A percentile compares a stretch with the other conserved stretches of the same genome.
These are phyloP conservation scores for Thecophora atra DNA, from an alignment of 2,888 invertebrate genomes.

Conservation along the genomic window DNA sequence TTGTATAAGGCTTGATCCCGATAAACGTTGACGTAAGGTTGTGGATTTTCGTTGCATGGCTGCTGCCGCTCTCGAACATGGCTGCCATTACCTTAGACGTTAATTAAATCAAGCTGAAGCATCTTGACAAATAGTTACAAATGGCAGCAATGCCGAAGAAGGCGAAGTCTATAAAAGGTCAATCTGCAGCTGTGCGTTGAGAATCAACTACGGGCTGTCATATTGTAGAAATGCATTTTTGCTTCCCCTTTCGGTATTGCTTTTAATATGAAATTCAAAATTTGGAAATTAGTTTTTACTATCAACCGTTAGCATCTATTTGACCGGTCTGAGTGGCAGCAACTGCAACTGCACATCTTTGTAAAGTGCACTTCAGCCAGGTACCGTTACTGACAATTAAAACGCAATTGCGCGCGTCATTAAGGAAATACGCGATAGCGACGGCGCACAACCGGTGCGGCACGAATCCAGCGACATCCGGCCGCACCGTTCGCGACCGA, in stretches of 20 bases:
- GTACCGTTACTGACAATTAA: conserved; percentile 36
- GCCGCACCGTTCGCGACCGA: background rate
- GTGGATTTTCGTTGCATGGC: background rate
- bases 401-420: conserved; percentile 32
- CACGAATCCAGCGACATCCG: conserved; percentile 19
- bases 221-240: background rate
- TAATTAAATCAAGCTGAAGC: conserved; percentile 35
- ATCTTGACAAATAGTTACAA: conserved; percentile 38
- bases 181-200: background rate
- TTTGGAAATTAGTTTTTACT: conserved; percentile 23
- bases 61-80: conserved; percentile 13
- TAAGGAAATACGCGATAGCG: conserved; percentile 4
- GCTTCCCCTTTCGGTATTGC: background rate
- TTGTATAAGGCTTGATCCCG: background rate
- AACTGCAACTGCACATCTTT: too few species aligned
- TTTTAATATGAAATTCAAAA: conserved; percentile 3
- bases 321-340: background rate
- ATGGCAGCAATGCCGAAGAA: conserved; percentile 31
- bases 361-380: background rate
- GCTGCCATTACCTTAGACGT: conserved; percentile 22
- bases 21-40: background rate
- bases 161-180: conserved; percentile 22
- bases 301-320: conserved; percentile 28
- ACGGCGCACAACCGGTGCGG: background rate
- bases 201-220: background rate